These are phyloP conservation scores for Lithophane ornitopus DNA, from an alignment of 2,888 invertebrate genomes.

Conservation along the genomic window DNA sequence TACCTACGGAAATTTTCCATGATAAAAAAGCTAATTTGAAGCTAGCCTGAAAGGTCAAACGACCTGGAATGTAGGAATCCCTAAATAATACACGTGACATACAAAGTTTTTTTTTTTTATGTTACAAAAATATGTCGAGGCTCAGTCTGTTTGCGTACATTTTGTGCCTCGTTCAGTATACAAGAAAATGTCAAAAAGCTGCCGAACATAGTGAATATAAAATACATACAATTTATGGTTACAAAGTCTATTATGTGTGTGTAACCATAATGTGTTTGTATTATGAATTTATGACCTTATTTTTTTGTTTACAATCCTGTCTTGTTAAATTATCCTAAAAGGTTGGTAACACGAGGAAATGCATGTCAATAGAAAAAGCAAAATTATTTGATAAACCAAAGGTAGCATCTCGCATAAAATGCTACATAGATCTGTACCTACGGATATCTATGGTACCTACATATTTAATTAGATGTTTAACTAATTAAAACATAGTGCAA, in stretches of 20 bases:
- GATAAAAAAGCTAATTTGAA: neutral
- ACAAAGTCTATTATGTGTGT: neutral
- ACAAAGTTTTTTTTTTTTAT: neutral
- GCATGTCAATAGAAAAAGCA: neutral
- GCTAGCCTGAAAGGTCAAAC: neutral
- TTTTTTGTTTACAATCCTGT: neutral
- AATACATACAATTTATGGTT: conserved; percentile 4
- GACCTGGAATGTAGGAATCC: neutral
- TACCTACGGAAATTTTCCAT: neutral
- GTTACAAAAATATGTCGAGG: neutral
- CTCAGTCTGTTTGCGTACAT: neutral
- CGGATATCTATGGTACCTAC: too few relatives aligned
- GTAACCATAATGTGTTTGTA: neutral
- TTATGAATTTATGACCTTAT: neutral
- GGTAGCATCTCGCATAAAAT: neutral
- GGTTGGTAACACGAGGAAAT: neutral
- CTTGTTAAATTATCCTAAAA: neutral
- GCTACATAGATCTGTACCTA: neutral
- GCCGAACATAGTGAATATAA: neutral
- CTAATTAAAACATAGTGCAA: neutral
- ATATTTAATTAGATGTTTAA: neutral
- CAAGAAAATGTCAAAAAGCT: neutral
- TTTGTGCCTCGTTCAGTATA: neutral
- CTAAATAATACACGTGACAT: neutral
- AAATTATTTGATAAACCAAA: neutral